Conservation (phyloP, 2,797 vertebrate genomes). For the Oreonectes daqikongensis region DNA sequence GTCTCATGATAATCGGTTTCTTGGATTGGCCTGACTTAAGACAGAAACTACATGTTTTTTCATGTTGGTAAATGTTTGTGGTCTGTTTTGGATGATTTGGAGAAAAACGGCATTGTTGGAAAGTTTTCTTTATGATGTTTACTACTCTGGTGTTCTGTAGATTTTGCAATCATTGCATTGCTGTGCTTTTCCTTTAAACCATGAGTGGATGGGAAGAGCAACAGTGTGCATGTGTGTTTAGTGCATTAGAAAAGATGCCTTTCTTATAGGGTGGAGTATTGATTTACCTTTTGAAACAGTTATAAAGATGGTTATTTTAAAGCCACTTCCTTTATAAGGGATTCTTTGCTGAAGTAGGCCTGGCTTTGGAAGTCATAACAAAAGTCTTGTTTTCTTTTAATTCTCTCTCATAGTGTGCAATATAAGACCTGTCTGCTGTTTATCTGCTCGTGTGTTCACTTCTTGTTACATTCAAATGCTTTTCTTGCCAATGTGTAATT, state of each 20-base stretch:
- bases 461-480: not conserved
- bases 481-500: not conserved
- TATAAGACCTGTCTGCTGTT: not conserved
- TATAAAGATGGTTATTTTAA: not conserved
- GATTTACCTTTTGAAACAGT: slow-evolving; percentile 24
- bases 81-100: not conserved
- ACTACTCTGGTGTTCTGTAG: no score
- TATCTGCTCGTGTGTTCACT: not conserved
- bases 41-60: not conserved
- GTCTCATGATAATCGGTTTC: not conserved
- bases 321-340: not conserved
- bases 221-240: slow-evolving; percentile 3
- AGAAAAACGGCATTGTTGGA: not conserved
- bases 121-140: not conserved
- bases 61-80: not conserved
- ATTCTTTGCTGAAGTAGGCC: not conserved
- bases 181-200: no score
- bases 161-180: no score
- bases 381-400: not conserved
- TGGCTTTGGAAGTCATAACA: not conserved
- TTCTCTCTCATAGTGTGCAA: not conserved
- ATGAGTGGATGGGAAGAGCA: not conserved
- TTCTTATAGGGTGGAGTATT: slow-evolving; percentile 45
- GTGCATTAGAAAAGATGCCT: slow-evolving; percentile 38
- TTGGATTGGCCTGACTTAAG: slow-evolving; percentile 13